These are phyloP conservation scores for Crotalus horridus DNA, from an alignment of 2,113 vertebrate genomes.

Conservation along the genomic window DNA sequence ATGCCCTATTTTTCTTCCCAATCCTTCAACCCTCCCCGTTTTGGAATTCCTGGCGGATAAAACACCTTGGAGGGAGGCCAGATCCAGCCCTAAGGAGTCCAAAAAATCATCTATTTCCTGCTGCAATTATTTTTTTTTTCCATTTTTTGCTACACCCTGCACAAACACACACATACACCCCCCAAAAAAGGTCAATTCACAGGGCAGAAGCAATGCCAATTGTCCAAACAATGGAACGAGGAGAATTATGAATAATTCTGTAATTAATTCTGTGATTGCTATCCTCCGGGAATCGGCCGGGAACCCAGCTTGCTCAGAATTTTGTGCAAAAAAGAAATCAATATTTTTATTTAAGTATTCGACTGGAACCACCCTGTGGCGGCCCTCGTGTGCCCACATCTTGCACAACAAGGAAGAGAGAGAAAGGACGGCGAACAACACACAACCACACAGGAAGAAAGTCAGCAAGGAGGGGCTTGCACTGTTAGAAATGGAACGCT, in stretches of 20 bases:
- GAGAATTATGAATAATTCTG: not conserved
- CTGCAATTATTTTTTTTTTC: not conserved
- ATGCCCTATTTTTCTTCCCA: not conserved
- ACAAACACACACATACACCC: rapidly evolving
- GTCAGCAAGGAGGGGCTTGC: not conserved
- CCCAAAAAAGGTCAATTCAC: not conserved
- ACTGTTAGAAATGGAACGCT: not conserved
- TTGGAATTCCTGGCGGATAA: not conserved
- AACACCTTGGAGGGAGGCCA: not conserved
- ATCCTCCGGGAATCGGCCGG: too few relatives aligned
- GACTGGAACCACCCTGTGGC: not conserved
- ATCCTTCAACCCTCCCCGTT: not conserved
- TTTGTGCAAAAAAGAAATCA: not conserved
- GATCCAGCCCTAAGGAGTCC: not conserved
- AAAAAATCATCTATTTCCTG: not conserved
- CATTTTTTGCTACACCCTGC: not conserved
- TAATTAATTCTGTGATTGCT: not conserved
- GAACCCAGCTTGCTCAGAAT: too few relatives aligned
- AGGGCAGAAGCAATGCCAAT: not conserved
- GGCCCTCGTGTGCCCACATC: too few relatives aligned
- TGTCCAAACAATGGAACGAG: not conserved
- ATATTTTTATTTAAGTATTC: not conserved
- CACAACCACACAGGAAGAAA: not conserved
- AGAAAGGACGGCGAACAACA: too few relatives aligned
- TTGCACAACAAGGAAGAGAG: not conserved